Evolutionary conservation across 2,797 vertebrate genomes (phyloP).

Genomic region (Lophotriccus pileatus): DNA sequence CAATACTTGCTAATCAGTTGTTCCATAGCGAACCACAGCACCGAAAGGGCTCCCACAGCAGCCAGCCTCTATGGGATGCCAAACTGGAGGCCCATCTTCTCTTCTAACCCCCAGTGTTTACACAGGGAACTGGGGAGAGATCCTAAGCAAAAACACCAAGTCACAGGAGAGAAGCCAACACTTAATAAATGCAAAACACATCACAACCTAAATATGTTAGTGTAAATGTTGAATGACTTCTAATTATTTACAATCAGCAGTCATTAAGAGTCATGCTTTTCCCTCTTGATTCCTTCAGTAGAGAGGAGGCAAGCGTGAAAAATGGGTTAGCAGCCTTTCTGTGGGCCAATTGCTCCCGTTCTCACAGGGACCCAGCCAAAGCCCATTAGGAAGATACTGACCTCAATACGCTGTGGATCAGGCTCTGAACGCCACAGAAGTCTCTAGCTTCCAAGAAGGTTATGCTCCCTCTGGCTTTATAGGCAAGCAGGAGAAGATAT

Average conservation of each 20-base stretch:
- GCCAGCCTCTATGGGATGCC: background rate
- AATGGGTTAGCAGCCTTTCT: background rate
- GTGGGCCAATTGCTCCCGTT: background rate
- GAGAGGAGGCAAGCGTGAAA: background rate
- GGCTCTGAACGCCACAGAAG: background rate
- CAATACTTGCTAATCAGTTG: background rate
- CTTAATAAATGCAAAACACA: conserved; percentile 1
- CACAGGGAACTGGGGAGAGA: background rate
- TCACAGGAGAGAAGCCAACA: conserved; percentile 31
- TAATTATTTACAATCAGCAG: conserved; percentile 44
- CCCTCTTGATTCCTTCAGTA: background rate
- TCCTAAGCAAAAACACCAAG: background rate
- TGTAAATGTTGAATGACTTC: background rate
- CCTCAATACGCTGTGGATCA: background rate
- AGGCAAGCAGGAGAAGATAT: background rate
- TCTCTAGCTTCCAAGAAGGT: background rate
- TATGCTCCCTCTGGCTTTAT: background rate
- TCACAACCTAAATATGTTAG: background rate
- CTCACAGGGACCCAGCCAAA: background rate
- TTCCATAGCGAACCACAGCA: background rate
- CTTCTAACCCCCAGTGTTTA: background rate
- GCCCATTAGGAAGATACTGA: background rate
- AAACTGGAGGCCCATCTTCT: background rate
- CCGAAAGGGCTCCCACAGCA: background rate
- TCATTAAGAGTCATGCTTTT: conserved; percentile 14